These are phyloP conservation scores for Erithacus rubecula DNA, from an alignment of 2,797 vertebrate genomes.

Conservation along the genomic window DNA sequence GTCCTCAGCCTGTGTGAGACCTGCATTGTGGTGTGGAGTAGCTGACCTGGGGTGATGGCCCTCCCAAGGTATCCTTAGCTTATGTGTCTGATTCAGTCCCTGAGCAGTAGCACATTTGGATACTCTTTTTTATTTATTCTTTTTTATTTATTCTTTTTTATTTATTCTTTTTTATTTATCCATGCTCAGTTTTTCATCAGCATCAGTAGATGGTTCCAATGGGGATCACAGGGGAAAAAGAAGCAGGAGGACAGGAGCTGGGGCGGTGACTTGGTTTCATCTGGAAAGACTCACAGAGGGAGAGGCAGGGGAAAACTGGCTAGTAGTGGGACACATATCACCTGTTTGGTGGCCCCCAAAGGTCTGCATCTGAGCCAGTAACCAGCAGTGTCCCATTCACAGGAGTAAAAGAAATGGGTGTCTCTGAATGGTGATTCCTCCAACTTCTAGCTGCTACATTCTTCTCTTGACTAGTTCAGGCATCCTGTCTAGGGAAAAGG, in stretches of 20 bases:
- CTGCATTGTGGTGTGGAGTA: background rate
- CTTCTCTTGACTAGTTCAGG: background rate
- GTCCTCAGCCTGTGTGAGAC: background rate
- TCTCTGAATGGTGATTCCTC: rapidly evolving
- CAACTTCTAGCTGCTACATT: background rate
- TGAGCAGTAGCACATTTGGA: background rate
- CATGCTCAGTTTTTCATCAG: background rate
- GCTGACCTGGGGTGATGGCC: background rate
- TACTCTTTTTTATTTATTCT: background rate
- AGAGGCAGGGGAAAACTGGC: background rate
- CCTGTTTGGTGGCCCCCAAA: background rate
- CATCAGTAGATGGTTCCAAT: background rate
- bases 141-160: background rate
- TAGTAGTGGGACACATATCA: background rate
- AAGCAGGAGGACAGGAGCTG: background rate
- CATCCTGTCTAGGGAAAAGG: background rate
- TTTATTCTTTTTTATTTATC: background rate
- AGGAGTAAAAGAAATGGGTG: background rate
- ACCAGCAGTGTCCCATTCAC: background rate
- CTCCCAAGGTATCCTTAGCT: background rate
- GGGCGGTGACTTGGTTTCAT: background rate
- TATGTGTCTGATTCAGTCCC: background rate
- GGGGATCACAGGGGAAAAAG: background rate
- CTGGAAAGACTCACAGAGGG: background rate
- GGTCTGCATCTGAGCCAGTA: background rate